Evolutionary conservation across 2,113 vertebrate genomes (phyloP).

Genomic region (Bagarius yarrelli): DNA sequence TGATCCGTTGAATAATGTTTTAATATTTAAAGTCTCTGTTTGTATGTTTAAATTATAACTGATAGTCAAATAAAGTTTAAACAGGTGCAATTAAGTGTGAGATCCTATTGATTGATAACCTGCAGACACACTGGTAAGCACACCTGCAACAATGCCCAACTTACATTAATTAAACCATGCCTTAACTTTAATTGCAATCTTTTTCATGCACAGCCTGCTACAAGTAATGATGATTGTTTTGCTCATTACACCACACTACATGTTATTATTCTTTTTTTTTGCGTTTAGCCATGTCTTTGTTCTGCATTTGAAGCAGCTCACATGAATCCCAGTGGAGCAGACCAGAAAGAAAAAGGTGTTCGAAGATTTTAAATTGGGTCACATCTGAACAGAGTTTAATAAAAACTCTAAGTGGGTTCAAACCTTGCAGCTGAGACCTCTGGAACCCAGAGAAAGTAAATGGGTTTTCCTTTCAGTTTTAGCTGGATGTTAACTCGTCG

Average conservation of each 20-base stretch:
- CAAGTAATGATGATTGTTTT: conserved; percentile 9
- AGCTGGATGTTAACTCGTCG: conserved; percentile 62
- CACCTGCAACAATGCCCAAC: background rate
- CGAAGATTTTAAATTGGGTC: conserved; percentile 36
- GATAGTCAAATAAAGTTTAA: background rate
- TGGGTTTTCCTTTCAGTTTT: conserved; percentile 55
- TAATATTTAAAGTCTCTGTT: no score
- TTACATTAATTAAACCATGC: background rate
- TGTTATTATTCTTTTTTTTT: background rate
- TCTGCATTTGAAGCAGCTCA: background rate
- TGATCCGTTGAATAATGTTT: no score
- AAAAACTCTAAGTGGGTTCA: conserved; percentile 48
- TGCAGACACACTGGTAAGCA: background rate
- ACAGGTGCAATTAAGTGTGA: background rate
- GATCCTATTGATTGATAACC: background rate
- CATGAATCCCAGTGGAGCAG: conserved; percentile 9
- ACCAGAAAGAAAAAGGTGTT: conserved; percentile 25
- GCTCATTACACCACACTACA: background rate
- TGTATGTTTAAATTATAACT: no score
- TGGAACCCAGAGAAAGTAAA: conserved; percentile 46
- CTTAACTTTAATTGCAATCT: background rate
- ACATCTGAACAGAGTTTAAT: conserved; percentile 35
- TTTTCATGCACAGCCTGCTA: background rate
- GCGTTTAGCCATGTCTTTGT: background rate
- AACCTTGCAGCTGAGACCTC: conserved; percentile 58